phyloP scores from a whole-genome alignment of 2,113 vertebrate genomes.

The Spheniscus mendiculus region DNA sequence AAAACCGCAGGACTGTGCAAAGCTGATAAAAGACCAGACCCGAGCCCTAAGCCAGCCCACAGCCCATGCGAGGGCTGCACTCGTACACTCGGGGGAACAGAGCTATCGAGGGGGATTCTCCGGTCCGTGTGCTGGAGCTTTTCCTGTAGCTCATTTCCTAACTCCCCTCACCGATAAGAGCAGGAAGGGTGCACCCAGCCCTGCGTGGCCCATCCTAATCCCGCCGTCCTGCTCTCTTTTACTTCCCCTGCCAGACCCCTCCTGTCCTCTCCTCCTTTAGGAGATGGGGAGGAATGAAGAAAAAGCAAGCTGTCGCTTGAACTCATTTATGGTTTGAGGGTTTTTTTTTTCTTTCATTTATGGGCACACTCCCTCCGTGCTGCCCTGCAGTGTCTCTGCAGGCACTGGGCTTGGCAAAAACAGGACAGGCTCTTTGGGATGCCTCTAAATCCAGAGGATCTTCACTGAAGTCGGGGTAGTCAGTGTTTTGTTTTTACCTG shows the following conservation, averaged over 20 bases:
- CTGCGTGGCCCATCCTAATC: neutral
- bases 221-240: neutral
- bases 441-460: neutral
- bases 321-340: neutral
- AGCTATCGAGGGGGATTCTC: neutral
- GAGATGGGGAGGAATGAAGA: neutral
- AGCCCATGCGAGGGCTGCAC: fast-evolving
- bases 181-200: neutral
- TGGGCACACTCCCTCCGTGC: neutral
- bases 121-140: neutral
- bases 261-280: neutral
- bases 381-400: neutral
- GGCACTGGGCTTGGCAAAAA: neutral
- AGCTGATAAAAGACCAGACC: neutral
- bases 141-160: neutral
- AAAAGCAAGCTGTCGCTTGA: neutral
- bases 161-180: neutral
- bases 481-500: neutral
- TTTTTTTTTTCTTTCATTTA: neutral
- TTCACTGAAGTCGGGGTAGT: neutral
- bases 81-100: neutral
- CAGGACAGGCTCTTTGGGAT: neutral
- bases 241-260: too few species aligned
- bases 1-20: neutral
- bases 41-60: neutral